A percentile compares a stretch with the other conserved stretches of the same genome.
Evolutionary conservation across 1,140 invertebrate genomes (phyloP).

Genomic region (Magallana ariakensis): DNA sequence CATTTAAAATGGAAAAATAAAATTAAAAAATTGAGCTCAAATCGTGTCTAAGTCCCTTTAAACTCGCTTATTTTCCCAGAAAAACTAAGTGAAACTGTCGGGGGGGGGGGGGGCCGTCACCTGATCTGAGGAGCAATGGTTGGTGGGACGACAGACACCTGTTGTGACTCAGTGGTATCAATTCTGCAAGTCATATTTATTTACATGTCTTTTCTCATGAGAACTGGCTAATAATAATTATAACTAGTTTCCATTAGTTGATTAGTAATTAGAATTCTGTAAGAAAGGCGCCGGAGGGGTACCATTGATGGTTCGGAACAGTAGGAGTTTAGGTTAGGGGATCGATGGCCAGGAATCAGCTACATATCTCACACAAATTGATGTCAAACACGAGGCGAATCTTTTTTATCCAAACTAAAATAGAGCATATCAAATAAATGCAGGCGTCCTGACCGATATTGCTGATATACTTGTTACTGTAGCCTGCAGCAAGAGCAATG

Average conservation of each 20-base stretch:
- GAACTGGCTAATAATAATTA: slow-evolving; percentile 28
- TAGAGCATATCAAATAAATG: slow-evolving; percentile 29
- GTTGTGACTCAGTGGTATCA: background rate
- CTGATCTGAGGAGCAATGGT: background rate
- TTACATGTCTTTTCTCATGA: background rate
- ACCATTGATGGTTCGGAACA: background rate
- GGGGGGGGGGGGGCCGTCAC: too few species aligned
- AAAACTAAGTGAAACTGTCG: background rate
- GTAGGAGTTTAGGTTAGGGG: background rate
- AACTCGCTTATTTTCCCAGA: background rate
- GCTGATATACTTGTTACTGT: background rate
- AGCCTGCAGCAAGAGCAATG: background rate
- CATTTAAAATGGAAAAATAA: too few species aligned
- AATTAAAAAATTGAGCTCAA: too few species aligned
- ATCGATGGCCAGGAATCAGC: background rate
- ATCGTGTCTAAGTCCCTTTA: too few species aligned
- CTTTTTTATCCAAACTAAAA: slow-evolving; percentile 13
- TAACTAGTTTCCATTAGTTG: slow-evolving; percentile 31
- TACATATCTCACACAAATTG: slow-evolving; percentile 27
- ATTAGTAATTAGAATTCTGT: slow-evolving; percentile 17
- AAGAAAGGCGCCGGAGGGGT: slow-evolving; percentile 1
- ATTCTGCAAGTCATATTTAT: slow-evolving; percentile 6
- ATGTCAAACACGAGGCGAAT: background rate
- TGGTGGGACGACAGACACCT: background rate
- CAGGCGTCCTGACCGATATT: background rate